Evolutionary conservation across 2,888 invertebrate genomes (phyloP), one percentile per base, ranked within the genome.

Genomic region (Cephus pulcher): DNA sequence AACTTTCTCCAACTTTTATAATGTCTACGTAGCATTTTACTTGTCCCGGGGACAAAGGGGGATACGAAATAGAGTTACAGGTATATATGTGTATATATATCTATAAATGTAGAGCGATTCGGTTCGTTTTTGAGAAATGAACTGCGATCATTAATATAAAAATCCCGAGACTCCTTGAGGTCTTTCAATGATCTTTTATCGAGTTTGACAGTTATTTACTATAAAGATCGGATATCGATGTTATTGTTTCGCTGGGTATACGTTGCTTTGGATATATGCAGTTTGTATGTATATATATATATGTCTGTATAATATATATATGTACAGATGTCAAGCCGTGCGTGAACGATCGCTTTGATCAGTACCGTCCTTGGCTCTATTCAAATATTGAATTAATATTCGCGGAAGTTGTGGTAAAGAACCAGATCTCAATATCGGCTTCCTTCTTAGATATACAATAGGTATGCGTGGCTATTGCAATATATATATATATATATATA

Each of bases 351-450:
- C 3, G 75, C 11, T 56, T 56, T 56, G 56, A 23, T 56, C 40
- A 71, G 37, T 11, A 40, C 33, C 70, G 78, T 78, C 78, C 78
- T 78, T 78, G 69, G 75, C n/a, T 11, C 69, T 78, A 78, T 78
- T 78, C 75, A 75, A 75, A 56, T 56, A 56, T 56, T 56, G 56
- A 56, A 56, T 74, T 76, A 76, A 76, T 76, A 78, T 78, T 68
- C 78, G 37, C 78, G 79, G 79, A 79, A 79, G 78, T 78, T 12
- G 40, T 68, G 23, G 70, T 68, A 74, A 32, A 75, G 75, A 81
- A 79, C 75, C 75, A 77, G 74, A 81, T 79, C 79, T 75, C 71
- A 37, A 34, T 37, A 75, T 35, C n/a, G 74, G 40, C 33, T 15
- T n/a, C 34, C 69, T 11, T 35, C 37, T 74, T 56, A 56, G 23